A percentile compares a stretch with the other conserved stretches of the same genome.
phyloP scores from a whole-genome alignment of 1,140 invertebrate species.

The Pachypeltis micranthus region DNA sequence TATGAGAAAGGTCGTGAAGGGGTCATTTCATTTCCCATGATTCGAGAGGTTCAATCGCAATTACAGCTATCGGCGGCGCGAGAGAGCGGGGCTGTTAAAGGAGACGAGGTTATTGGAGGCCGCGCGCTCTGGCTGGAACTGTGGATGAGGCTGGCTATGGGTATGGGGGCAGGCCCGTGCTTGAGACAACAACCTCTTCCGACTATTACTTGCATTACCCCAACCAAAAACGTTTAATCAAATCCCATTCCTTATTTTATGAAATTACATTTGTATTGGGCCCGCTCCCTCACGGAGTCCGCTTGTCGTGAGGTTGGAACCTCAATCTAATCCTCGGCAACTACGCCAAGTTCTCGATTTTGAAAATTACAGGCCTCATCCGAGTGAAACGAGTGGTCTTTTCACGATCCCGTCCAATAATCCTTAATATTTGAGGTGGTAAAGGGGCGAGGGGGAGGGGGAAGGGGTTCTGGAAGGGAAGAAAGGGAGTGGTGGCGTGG shows the following conservation, averaged over 20 bases:
- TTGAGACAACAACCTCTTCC: too few relatives aligned
- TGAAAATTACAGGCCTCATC: background rate
- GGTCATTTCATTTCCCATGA: slow-evolving; percentile 3
- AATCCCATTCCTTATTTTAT: slow-evolving; percentile 1
- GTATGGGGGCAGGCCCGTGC: too few relatives aligned
- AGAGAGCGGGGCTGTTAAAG: background rate
- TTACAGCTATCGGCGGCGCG: background rate
- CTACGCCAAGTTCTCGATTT: background rate
- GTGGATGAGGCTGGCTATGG: too few relatives aligned
- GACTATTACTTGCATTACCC: slow-evolving; percentile 1
- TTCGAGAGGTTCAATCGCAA: slow-evolving; percentile 4
- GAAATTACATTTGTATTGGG: slow-evolving; percentile 1
- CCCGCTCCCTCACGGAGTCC: background rate
- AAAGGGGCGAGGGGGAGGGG: too few relatives aligned
- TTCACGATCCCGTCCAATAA: too few relatives aligned
- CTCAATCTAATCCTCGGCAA: background rate
- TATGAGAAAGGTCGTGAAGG: too few relatives aligned
- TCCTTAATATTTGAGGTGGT: too few relatives aligned
- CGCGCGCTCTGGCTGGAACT: too few relatives aligned
- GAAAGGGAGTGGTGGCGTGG: too few relatives aligned
- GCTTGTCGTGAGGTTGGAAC: slow-evolving; percentile 2
- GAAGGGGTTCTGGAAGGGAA: too few relatives aligned
- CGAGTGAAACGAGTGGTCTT: too few relatives aligned
- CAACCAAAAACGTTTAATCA: slow-evolving; percentile 5
- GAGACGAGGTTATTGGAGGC: too few relatives aligned